Conservation (phyloP, 2,113 vertebrate genomes). For the Pholis gunnellus region DNA sequence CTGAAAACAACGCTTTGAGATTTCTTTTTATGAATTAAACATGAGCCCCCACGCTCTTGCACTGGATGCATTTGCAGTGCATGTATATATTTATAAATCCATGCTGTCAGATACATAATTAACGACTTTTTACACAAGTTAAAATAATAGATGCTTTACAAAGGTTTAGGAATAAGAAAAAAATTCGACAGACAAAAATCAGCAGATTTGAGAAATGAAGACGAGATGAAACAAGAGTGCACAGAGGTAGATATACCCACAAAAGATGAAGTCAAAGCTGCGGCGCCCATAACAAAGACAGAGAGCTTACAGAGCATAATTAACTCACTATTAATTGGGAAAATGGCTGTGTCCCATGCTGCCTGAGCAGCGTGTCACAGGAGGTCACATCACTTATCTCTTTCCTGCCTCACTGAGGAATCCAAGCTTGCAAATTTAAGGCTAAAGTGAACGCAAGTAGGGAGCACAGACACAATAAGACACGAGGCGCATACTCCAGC, state of each 20-base stretch:
- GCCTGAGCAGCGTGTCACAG: constrained; percentile 3
- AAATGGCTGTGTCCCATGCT: constrained; percentile 19
- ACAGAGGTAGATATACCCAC: not conserved
- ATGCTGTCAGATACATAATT: constrained; percentile 20
- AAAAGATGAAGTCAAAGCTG: constrained; percentile 38
- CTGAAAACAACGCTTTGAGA: not conserved
- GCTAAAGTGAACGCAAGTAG: not conserved
- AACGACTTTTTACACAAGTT: not conserved
- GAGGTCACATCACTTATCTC: constrained; percentile 21
- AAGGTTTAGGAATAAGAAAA: not conserved
- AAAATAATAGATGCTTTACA: not conserved
- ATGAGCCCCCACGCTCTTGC: not conserved
- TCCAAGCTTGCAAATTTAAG: constrained; percentile 24
- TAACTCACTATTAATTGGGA: constrained; percentile 32
- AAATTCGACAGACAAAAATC: not conserved
- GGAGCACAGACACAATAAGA: constrained; percentile 5
- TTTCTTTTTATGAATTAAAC: not conserved
- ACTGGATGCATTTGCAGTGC: not conserved
- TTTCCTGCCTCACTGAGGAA: not conserved
- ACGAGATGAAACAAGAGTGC: not conserved
- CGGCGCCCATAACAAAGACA: not conserved
- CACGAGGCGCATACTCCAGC: constrained; percentile 6
- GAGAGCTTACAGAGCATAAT: constrained; percentile 35
- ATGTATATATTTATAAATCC: not conserved
- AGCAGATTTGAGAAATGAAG: constrained; percentile 10